These are phyloP conservation scores for Ptilodon capucinus DNA, from an alignment of 2,888 invertebrate genomes.

Conservation along the genomic window DNA sequence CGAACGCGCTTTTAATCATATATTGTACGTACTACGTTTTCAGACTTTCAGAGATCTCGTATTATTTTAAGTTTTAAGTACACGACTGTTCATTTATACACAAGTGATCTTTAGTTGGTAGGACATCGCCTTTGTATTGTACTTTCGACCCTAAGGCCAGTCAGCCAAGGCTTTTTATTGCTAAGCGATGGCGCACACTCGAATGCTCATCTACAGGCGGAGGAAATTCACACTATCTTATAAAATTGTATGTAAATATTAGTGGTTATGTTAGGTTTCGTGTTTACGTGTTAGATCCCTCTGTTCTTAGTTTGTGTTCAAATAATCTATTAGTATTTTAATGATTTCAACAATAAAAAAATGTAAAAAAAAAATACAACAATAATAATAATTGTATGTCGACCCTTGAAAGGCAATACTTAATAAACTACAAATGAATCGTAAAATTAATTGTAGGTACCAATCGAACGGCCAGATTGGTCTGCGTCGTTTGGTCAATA, in stretches of 20 bases:
- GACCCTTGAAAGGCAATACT: too few relatives aligned
- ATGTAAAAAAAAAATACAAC: constrained; percentile 51
- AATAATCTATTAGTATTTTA: constrained; percentile 54
- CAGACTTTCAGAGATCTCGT: constrained; percentile 83
- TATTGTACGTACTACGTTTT: constrained; percentile 77
- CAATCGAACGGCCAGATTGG: too few relatives aligned
- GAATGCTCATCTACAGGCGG: constrained; percentile 39
- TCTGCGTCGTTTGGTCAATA: too few relatives aligned
- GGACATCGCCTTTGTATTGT: constrained; percentile 44
- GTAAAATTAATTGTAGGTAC: too few relatives aligned
- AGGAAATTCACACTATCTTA: constrained; percentile 20
- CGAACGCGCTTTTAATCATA: constrained; percentile 60
- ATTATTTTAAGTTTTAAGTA: constrained; percentile 75
- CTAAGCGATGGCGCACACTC: constrained; percentile 48
- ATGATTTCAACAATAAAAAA: constrained; percentile 57
- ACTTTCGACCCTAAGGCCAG: constrained; percentile 48
- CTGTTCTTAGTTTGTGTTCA: constrained; percentile 64
- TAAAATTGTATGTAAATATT: constrained; percentile 61
- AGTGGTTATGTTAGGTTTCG: constrained; percentile 45
- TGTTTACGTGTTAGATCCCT: constrained; percentile 42
- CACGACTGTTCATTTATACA: constrained; percentile 72
- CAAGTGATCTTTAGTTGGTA: constrained; percentile 68
- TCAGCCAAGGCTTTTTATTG: constrained; percentile 50
- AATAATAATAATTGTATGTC: constrained; percentile 36
- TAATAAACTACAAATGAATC: too few relatives aligned